Evolutionary conservation across 2,797 vertebrate genomes (phyloP).

Genomic region (Gymnoscopelus braueri): DNA sequence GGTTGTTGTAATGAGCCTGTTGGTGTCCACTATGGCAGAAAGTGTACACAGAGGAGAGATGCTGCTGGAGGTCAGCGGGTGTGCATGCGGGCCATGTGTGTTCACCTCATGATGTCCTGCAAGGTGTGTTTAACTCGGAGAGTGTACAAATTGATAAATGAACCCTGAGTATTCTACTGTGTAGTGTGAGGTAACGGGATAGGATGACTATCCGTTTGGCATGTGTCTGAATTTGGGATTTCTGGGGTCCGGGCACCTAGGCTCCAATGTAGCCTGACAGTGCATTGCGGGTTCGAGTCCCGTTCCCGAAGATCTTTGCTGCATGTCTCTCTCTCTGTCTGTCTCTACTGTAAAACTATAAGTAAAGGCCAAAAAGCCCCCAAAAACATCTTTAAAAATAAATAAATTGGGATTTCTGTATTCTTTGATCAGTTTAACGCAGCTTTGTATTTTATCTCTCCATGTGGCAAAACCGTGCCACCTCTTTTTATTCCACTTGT

Average conservation of each 20-base stretch:
- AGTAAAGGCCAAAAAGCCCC: too few relatives aligned
- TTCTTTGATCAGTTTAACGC: slow-evolving; percentile 7
- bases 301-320: too few relatives aligned
- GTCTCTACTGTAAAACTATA: too few relatives aligned
- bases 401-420: too few relatives aligned
- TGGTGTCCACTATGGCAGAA: slow-evolving; percentile 55
- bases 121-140: neutral
- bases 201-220: neutral
- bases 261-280: too few relatives aligned
- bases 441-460: slow-evolving; percentile 10
- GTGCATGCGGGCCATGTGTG: neutral
- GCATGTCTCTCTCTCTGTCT: too few relatives aligned
- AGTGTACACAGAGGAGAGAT: slow-evolving; percentile 41
- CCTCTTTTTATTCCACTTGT: too few relatives aligned
- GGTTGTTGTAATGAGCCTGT: slow-evolving; percentile 52
- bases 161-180: neutral
- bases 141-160: too few relatives aligned
- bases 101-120: neutral
- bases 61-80: slow-evolving; percentile 54
- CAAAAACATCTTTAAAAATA: too few relatives aligned
- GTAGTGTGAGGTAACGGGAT: neutral
- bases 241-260: neutral
- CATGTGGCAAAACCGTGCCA: neutral
- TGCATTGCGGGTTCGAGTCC: too few relatives aligned
- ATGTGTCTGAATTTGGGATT: neutral